These are phyloP conservation scores for Nothocercus julius DNA, from an alignment of 2,113 vertebrate species.

Conservation along the genomic window DNA sequence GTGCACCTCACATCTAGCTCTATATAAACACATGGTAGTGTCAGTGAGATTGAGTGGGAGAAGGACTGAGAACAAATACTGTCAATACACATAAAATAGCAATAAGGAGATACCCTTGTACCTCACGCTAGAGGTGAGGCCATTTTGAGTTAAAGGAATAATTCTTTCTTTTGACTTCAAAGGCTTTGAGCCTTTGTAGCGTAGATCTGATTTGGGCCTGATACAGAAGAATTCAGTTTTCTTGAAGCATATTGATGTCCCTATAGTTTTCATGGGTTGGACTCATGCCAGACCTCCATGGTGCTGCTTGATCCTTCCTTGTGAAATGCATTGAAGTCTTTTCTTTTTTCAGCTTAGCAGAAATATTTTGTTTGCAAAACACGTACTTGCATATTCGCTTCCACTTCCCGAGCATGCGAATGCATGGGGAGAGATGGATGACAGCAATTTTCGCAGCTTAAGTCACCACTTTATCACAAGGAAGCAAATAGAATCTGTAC, in stretches of 20 bases:
- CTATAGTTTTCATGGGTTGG: neutral
- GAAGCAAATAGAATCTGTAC: slow-evolving; percentile 72
- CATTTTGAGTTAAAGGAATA: neutral
- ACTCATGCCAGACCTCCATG: neutral
- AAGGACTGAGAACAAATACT: neutral
- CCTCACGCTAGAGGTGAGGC: neutral
- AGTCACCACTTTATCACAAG: slow-evolving; percentile 76
- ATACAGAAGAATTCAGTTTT: neutral
- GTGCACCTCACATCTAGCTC: neutral
- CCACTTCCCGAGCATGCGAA: slow-evolving; percentile 29
- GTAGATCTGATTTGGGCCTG: neutral
- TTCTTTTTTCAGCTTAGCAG: neutral
- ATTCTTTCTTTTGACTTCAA: neutral
- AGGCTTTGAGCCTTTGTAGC: neutral
- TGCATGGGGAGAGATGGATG: slow-evolving; percentile 79
- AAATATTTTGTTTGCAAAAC: slow-evolving; percentile 40
- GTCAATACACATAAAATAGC: neutral
- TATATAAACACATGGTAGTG: neutral
- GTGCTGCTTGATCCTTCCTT: neutral
- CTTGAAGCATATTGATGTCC: neutral
- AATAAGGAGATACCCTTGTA: neutral
- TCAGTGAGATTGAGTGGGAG: neutral
- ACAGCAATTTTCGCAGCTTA: slow-evolving; percentile 80
- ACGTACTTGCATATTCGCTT: slow-evolving; percentile 35
- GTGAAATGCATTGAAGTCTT: neutral